Evolutionary conservation across 2,888 invertebrate genomes (phyloP), one percentile per base, ranked within the genome.

Genomic region (Seladonia tumulorum): DNA sequence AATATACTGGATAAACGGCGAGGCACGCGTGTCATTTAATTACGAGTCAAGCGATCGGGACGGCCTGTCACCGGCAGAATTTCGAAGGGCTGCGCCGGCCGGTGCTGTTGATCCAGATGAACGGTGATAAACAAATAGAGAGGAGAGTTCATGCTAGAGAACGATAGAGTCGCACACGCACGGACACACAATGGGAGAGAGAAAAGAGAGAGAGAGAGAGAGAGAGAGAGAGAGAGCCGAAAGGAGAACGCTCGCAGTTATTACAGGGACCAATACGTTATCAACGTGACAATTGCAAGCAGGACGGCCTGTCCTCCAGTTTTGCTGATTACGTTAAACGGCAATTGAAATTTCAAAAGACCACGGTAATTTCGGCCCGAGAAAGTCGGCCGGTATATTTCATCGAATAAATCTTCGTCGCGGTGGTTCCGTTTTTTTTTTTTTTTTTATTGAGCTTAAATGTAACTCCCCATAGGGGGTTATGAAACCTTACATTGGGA

Each of bases 211-310:
- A 79, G 63, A 12, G 25, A 42, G 1, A 35, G 47, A 68, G 14
- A 29, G 49, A 71, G 42, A 49, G 73, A 76, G 79, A 68, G 74
- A 78, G 68, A 18, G 39, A 18, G 35, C 10, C 5, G 39, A 29
- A 14, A 60, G 42, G 10, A 25, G 18, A 74, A 86, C 82, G 82
- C 82, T 82, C 81, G 76, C 81, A 66, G 76, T 80, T 88, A 81
- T 88, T 86, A 81, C 25, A 49, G 70, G 47, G 60, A 4, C 25
- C 53, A 88, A 86, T 88, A 86, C 82, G 82, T 81, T 88, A 88
- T 88, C 86, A 88, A 86, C 86, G 81, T 42, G 86, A 85, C 89
- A 82, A 86, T 82, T 87, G 83, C 84, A 81, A 82, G 76, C 85
- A 66, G 57, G 22, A 29, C 29, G 70, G 39, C 82, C 82, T 85